A percentile compares a stretch with the other conserved stretches of the same genome.
phyloP scores from a whole-genome alignment of 2,797 vertebrate species.

The Tachyglossus aculeatus region DNA sequence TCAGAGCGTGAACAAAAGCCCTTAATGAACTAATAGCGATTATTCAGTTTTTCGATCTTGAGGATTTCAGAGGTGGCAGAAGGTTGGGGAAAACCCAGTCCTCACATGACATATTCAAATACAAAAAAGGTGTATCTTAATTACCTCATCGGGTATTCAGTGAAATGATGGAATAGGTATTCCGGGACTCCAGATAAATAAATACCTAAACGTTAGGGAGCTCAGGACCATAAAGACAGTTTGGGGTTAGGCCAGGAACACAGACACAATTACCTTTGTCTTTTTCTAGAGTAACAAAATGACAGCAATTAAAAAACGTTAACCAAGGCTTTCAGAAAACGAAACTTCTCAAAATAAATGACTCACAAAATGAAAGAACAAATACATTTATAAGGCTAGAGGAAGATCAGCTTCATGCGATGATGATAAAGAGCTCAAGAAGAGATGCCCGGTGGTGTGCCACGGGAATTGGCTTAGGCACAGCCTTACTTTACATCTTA shows the following conservation, averaged over 20 bases:
- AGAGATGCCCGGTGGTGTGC: slow-evolving; percentile 51
- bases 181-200: neutral
- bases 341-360: slow-evolving; percentile 46
- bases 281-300: slow-evolving; percentile 12
- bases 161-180: slow-evolving; percentile 23
- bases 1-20: slow-evolving; percentile 19
- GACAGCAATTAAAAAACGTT: slow-evolving; percentile 11
- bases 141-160: neutral
- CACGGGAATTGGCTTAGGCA: slow-evolving; percentile 58
- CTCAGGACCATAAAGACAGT: slow-evolving; percentile 1
- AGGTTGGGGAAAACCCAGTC: neutral
- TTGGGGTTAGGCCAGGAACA: neutral
- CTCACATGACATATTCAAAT: neutral
- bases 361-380: too few species aligned
- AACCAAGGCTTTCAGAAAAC: slow-evolving; percentile 30
- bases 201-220: neutral
- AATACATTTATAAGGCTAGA: too few species aligned
- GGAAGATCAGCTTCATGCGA: slow-evolving; percentile 47
- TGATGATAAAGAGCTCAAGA: slow-evolving; percentile 53
- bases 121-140: slow-evolving; percentile 3
- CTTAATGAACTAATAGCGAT: neutral
- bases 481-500: slow-evolving; percentile 68
- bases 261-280: slow-evolving; percentile 2
- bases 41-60: neutral
- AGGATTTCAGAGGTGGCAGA: neutral